A percentile compares a stretch with the other conserved stretches of the same genome.
These are phyloP conservation scores for Lonchura striata DNA, from an alignment of 2,113 vertebrate genomes.

Conservation along the genomic window DNA sequence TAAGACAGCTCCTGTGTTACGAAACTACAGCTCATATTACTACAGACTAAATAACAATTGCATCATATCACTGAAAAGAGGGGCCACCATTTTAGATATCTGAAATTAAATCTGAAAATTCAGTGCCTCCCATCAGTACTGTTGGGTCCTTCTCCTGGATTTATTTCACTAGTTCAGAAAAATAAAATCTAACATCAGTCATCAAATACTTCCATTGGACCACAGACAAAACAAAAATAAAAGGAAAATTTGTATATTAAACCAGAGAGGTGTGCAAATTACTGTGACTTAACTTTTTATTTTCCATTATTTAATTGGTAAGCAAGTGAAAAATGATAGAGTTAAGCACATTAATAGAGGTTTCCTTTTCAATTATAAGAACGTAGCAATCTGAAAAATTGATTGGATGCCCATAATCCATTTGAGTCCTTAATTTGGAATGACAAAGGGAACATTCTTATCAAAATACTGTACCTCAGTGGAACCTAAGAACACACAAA, in stretches of 20 bases:
- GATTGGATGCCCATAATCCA: background rate
- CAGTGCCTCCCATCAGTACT: background rate
- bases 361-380: background rate
- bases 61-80: background rate
- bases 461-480: background rate
- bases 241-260: background rate
- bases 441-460: background rate
- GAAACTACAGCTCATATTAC: background rate
- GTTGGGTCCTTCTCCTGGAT: background rate
- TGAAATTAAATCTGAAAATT: background rate
- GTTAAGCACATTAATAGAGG: background rate
- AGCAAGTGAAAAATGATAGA: background rate
- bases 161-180: constrained; percentile 5
- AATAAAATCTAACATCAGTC: background rate
- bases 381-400: background rate
- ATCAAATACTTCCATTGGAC: background rate
- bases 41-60: background rate
- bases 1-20: background rate
- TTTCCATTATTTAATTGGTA: background rate
- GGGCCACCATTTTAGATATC: background rate
- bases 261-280: background rate
- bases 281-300: background rate
- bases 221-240: background rate
- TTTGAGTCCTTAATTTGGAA: background rate
- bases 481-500: background rate